phyloP scores from a whole-genome alignment of 2,113 vertebrate genomes.

The Urocitellus parryii region DNA sequence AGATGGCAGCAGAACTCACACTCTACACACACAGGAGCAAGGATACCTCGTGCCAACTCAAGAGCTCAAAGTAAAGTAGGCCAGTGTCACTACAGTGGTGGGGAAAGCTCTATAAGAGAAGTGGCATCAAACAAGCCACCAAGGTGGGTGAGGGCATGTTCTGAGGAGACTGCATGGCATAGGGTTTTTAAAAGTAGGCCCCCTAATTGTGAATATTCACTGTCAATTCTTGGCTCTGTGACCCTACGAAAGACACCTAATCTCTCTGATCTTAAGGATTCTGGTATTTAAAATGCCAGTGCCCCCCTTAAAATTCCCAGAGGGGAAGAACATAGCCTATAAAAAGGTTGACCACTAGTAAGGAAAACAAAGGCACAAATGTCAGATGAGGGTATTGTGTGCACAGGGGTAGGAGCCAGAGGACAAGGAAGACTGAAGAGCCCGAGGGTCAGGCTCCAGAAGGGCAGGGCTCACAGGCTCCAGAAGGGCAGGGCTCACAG shows the following conservation, averaged over 20 bases:
- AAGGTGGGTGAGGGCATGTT: not conserved
- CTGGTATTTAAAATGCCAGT: not conserved
- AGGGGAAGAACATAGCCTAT: not conserved
- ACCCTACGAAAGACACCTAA: not conserved
- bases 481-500: not conserved
- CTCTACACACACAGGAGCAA: not conserved
- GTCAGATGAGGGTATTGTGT: not conserved
- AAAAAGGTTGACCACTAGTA: not conserved
- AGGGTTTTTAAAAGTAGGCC: not conserved
- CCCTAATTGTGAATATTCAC: not conserved
- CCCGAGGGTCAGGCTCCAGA: not conserved
- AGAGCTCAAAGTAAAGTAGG: not conserved
- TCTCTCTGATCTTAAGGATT: not conserved
- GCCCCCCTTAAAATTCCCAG: not conserved
- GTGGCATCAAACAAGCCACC: not conserved
- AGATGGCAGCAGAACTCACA: not conserved
- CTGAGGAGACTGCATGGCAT: not conserved
- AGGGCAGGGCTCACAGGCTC: not conserved
- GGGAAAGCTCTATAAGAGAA: not conserved
- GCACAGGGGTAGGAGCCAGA: not conserved
- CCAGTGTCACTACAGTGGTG: fast-evolving
- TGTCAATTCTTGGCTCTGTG: not conserved
- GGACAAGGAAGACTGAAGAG: not conserved
- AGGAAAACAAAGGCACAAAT: constrained; percentile 2
- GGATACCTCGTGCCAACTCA: not conserved